phyloP scores from a whole-genome alignment of 2,888 invertebrate genomes.

The Drosophila subquinaria region DNA sequence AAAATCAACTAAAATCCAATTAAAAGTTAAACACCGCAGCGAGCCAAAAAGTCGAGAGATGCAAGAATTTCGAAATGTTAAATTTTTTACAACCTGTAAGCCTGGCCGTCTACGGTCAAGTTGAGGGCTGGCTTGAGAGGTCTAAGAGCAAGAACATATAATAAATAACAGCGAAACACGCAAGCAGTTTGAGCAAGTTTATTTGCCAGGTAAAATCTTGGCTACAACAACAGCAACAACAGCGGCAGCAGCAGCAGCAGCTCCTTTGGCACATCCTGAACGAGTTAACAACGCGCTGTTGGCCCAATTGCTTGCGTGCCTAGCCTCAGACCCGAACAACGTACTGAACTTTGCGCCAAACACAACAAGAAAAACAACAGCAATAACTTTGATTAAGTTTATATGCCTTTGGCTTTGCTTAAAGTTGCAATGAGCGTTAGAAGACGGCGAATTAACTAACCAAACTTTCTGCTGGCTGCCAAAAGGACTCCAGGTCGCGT shows the following conservation, averaged over 20 bases:
- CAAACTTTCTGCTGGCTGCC: conserved; percentile 44
- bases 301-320: conserved; percentile 61
- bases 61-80: conserved; percentile 49
- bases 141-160: conserved; percentile 46
- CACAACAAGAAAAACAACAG: conserved; percentile 32
- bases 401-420: conserved; percentile 60
- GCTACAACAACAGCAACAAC: neutral
- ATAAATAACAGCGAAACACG: conserved; percentile 78
- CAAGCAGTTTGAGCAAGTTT: conserved; percentile 74
- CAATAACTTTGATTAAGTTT: conserved; percentile 77
- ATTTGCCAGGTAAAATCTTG: conserved; percentile 59
- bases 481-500: conserved; percentile 32
- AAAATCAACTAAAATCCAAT: conserved; percentile 71
- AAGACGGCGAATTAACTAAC: conserved; percentile 72
- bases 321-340: conserved; percentile 17
- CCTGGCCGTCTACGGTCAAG: conserved; percentile 57
- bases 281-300: conserved; percentile 62
- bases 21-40: conserved; percentile 67
- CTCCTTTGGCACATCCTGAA: conserved; percentile 44
- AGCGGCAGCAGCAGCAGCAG: neutral
- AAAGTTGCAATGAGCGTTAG: conserved; percentile 59
- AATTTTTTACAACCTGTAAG: conserved; percentile 30
- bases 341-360: conserved; percentile 42
- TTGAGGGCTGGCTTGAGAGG: conserved; percentile 46
- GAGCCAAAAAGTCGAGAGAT: conserved; percentile 57